Conservation (phyloP, 2,888 invertebrate genomes). For the Trissonchulus sp. region DNA sequence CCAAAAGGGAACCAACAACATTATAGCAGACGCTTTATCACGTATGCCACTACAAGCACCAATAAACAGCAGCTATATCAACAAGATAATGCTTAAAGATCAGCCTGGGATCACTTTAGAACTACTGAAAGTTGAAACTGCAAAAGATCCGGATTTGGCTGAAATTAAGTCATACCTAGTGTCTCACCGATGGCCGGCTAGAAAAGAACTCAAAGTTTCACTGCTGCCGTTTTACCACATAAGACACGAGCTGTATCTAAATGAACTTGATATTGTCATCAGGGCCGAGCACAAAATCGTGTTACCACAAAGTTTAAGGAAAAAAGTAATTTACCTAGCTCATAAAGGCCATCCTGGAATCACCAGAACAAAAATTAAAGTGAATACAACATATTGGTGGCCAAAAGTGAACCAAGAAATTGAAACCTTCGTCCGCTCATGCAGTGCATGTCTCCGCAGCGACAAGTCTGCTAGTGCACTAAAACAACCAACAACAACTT, state of each 20-base stretch:
- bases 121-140: background rate
- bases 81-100: background rate
- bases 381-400: slow-evolving; percentile 1
- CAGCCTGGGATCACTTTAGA: background rate
- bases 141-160: background rate
- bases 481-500: background rate
- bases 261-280: background rate
- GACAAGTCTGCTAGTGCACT: background rate
- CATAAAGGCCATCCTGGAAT: slow-evolving; percentile 14
- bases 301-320: background rate
- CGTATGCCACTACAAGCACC: background rate
- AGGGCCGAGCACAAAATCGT: background rate
- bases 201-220: background rate
- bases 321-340: background rate
- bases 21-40: slow-evolving; percentile 2
- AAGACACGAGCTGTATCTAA: background rate
- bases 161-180: background rate
- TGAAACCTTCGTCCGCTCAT: background rate
- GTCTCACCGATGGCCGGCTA: background rate
- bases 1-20: background rate
- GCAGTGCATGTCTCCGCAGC: background rate
- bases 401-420: background rate
- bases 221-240: background rate
- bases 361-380: background rate
- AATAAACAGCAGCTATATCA: background rate